phyloP scores from a whole-genome alignment of 2,888 invertebrate species.

The Heliothis peltigera region DNA sequence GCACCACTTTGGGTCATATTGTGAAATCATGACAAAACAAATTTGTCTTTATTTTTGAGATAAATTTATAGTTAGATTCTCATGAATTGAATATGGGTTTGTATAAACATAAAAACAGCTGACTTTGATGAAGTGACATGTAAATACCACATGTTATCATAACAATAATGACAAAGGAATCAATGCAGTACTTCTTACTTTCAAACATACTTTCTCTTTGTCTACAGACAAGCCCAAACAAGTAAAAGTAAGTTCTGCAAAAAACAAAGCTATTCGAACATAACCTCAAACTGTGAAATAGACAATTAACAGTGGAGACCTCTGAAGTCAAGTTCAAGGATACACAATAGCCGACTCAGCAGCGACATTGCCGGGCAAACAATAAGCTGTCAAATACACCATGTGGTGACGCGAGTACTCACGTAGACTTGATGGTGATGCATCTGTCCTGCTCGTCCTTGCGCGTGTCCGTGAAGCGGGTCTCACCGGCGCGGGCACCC shows the following conservation, averaged over 20 bases:
- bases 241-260: not conserved
- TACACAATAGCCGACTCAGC: slow-evolving; percentile 29
- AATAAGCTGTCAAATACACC: slow-evolving; percentile 66
- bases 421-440: slow-evolving; percentile 99
- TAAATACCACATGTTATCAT: slow-evolving; percentile 22
- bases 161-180: slow-evolving; percentile 20
- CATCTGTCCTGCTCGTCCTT: slow-evolving; percentile 99
- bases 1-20: not conserved
- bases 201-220: not conserved
- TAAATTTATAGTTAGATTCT: not conserved
- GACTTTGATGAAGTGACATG: slow-evolving; percentile 12
- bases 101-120: slow-evolving; percentile 24
- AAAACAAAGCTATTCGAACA: not conserved
- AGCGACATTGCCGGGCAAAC: slow-evolving; percentile 14
- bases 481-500: slow-evolving; percentile 99
- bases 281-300: slow-evolving; percentile 34
- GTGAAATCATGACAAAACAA: slow-evolving; percentile 20
- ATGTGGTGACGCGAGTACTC: slow-evolving; percentile 85
- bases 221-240: not conserved
- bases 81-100: not conserved
- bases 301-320: not conserved
- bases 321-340: slow-evolving; percentile 60
- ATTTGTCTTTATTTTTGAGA: not conserved
- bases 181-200: not conserved
- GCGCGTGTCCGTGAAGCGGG: slow-evolving; percentile 99